Conservation (phyloP, 1,140 invertebrate genomes). For the Drosophila dunni region DNA sequence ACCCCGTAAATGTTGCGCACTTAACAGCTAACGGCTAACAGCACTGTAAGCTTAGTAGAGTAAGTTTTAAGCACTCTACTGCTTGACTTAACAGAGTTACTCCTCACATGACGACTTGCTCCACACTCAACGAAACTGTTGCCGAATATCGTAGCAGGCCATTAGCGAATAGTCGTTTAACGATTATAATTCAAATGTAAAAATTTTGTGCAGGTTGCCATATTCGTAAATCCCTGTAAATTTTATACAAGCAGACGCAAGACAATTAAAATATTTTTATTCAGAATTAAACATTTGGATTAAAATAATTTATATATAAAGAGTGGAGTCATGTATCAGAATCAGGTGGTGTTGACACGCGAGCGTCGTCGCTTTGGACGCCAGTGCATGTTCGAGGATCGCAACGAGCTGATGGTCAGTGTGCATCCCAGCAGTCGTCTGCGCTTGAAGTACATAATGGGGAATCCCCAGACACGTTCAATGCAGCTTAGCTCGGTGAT, state of each 20-base stretch:
- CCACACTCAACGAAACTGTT: constrained; percentile 2
- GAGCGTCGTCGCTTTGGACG: constrained; percentile 89
- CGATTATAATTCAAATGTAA: constrained; percentile 14
- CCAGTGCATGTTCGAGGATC: constrained; percentile 90
- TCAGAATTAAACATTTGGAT: constrained; percentile 1
- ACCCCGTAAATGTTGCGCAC: background rate
- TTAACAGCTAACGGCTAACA: background rate
- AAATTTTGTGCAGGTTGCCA: background rate
- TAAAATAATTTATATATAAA: background rate
- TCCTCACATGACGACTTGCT: constrained; percentile 18
- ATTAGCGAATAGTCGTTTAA: background rate
- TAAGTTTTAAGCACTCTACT: background rate
- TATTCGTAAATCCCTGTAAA: constrained; percentile 1
- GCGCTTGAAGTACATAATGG: constrained; percentile 88
- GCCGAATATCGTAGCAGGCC: background rate
- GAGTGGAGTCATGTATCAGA: constrained; percentile 50
- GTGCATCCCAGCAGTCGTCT: constrained; percentile 86
- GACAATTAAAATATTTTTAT: background rate
- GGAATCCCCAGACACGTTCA: constrained; percentile 88
- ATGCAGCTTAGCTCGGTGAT: constrained; percentile 87
- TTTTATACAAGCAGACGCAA: constrained; percentile 6
- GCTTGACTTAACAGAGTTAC: constrained; percentile 4
- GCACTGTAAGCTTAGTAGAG: background rate
- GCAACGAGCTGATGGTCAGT: constrained; percentile 90
- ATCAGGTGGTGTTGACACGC: constrained; percentile 84